Evolutionary conservation across 1,140 invertebrate genomes (phyloP), one percentile per base, ranked within the genome.

Genomic region (Atta texana): DNA sequence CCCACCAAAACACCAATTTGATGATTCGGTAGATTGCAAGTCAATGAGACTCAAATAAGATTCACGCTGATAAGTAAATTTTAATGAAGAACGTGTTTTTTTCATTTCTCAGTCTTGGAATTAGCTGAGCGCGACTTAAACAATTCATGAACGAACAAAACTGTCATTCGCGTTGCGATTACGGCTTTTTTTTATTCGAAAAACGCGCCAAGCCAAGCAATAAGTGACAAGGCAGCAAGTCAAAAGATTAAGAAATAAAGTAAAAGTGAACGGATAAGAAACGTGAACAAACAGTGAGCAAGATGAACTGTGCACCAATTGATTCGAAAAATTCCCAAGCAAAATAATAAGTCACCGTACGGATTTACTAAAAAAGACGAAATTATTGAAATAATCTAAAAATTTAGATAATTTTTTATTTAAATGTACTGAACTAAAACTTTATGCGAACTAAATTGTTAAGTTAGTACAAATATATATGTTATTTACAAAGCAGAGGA

Each of bases 211-310:
- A 76, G 14, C 28, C 16, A 44, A 16, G 61, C 5, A 39, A 55
- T 28, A 57, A 74, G n/a, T 10, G 18, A 8, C 64, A 12, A 8
- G 16, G 18, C n/a, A 24, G 5, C 34, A 6, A 18, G 18, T 57
- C 64, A 16, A 31, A 24, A 24, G n/a, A 44, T 16, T 12, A 31
- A 12, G 1, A 61, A 14, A 16, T 28, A 14, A 76, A 12, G 16
- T 51, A 34, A 61, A 31, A 69, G 59, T 31, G 31, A 63, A 51
- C 34, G 34, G n/a, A 21, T 24, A 61, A 53, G n/a, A 66, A 80
- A 53, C 0, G 24, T 10, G 34, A 71, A 81, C 21, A 24, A 72
- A 18, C 14, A 18, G 16, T 34, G 16, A 57, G 16, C 8, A 34
- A 28, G 16, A 18, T 16, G 61, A 16, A 21, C 18, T 4, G 3